A percentile compares a stretch with the other conserved stretches of the same genome.
These are phyloP conservation scores for Camelus dromedarius DNA, from an alignment of 2,113 vertebrate genomes.

Conservation along the genomic window DNA sequence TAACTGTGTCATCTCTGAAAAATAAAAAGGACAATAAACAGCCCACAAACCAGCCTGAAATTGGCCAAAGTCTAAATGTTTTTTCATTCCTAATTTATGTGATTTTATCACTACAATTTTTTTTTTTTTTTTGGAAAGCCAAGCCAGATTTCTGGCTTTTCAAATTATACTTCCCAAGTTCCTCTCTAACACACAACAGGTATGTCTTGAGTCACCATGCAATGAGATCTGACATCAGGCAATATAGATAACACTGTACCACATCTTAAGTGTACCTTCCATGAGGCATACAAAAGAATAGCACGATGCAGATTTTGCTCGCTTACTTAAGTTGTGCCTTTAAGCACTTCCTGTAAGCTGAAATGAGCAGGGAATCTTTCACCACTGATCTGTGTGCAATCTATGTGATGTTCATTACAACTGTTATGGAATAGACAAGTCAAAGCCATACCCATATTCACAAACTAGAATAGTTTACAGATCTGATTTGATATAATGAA, in stretches of 20 bases:
- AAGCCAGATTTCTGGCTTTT: conserved; percentile 63
- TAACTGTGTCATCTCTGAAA: conserved; percentile 31
- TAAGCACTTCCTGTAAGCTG: background rate
- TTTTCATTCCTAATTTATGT: conserved; percentile 11
- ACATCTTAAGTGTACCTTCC: conserved; percentile 50
- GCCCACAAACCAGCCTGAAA: background rate
- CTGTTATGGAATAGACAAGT: conserved; percentile 14
- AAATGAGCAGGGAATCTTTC: background rate
- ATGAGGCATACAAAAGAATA: conserved; percentile 14
- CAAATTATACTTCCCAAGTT: conserved; percentile 22
- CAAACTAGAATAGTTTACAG: conserved; percentile 22
- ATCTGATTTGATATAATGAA: conserved; percentile 10
- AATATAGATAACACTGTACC: background rate
- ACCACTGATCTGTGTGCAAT: background rate
- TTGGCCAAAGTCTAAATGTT: conserved; percentile 31
- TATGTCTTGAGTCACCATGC: conserved; percentile 2
- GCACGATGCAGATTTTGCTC: background rate
- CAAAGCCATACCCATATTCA: conserved; percentile 3
- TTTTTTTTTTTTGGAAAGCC: background rate
- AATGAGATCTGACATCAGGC: conserved; percentile 41
- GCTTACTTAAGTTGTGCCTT: background rate
- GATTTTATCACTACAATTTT: background rate
- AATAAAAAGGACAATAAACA: background rate
- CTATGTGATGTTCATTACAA: background rate
- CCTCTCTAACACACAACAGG: conserved; percentile 37